phyloP scores from a whole-genome alignment of 2,888 invertebrate genomes.

The Eristalis arbustorum region DNA sequence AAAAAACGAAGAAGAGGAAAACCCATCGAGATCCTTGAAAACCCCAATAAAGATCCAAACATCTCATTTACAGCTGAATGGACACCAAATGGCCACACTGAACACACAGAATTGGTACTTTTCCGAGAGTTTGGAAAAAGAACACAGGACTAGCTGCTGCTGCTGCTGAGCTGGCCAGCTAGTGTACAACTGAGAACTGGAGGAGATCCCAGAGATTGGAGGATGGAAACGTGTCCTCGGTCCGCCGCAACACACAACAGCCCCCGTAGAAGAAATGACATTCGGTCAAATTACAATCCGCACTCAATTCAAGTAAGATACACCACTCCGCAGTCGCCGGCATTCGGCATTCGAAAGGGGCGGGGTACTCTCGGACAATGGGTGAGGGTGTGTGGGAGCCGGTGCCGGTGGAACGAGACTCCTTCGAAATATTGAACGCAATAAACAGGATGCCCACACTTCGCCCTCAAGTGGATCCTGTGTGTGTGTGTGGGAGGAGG shows the following conservation, averaged over 20 bases:
- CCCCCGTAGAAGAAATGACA: conserved; percentile 57
- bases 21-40: conserved; percentile 57
- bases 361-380: background rate
- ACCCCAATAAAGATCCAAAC: conserved; percentile 68
- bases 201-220: background rate
- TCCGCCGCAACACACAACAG: conserved; percentile 58
- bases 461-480: background rate
- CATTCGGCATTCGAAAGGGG: background rate
- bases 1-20: background rate
- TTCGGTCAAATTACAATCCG: conserved; percentile 70
- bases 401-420: background rate
- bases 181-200: background rate
- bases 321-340: background rate
- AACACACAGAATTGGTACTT: conserved; percentile 69
- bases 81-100: conserved; percentile 64
- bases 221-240: conserved; percentile 43
- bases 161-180: no score
- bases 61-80: conserved; percentile 71
- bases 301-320: conserved; percentile 60
- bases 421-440: conserved; percentile 53
- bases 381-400: background rate
- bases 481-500: background rate
- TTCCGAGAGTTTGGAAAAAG: background rate
- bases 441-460: conserved; percentile 34
- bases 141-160: conserved; percentile 9